These are phyloP conservation scores for Ricordea florida DNA, from an alignment of 92 coral and sea anemone species.

Conservation along the genomic window DNA sequence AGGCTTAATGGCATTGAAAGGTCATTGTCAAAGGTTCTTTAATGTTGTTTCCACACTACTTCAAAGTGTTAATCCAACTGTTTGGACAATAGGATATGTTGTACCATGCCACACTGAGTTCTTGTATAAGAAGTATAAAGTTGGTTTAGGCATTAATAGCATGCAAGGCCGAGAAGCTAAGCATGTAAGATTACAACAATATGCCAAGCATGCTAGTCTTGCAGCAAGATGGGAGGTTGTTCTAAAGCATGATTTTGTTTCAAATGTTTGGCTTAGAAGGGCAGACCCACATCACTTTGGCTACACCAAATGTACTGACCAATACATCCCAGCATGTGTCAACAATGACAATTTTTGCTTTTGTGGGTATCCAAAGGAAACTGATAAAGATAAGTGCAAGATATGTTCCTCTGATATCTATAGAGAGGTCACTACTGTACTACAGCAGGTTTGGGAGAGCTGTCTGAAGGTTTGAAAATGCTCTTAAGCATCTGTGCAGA, in stretches of 20 bases:
- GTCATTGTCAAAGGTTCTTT: constrained; percentile 27
- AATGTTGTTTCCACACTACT: constrained; percentile 31
- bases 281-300: constrained; percentile 52
- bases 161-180: constrained; percentile 79
- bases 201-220: constrained; percentile 64
- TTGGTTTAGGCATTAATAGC: constrained; percentile 64
- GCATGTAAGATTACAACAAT: constrained; percentile 53
- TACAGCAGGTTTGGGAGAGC: constrained; percentile 6
- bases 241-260: constrained; percentile 60
- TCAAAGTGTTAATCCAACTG: constrained; percentile 44
- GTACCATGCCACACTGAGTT: constrained; percentile 55
- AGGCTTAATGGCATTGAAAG: background rate
- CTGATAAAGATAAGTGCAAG: constrained; percentile 22
- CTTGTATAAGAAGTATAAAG: constrained; percentile 12
- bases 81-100: constrained; percentile 70
- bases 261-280: constrained; percentile 56
- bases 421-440: background rate
- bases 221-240: constrained; percentile 63
- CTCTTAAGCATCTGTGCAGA: background rate
- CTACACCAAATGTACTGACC: constrained; percentile 50
- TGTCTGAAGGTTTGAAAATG: background rate
- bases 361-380: constrained; percentile 58
- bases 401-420: constrained; percentile 17
- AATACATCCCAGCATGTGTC: constrained; percentile 44
- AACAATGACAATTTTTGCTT: constrained; percentile 30